phyloP scores from a whole-genome alignment of 2,888 invertebrate species.

The Celastrina argiolus region DNA sequence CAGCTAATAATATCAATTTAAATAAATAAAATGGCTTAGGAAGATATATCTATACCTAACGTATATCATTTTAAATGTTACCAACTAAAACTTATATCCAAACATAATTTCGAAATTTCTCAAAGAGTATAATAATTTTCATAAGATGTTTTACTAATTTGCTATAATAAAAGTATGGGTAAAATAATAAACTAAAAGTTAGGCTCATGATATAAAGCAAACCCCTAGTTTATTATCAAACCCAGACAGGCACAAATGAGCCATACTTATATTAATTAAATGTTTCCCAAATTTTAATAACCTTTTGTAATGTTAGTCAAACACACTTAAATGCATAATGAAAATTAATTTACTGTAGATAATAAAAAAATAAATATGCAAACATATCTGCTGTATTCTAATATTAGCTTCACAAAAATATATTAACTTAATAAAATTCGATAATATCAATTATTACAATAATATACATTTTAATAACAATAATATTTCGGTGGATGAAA shows the following conservation, averaged over 20 bases:
- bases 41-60: neutral
- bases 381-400: neutral
- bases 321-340: neutral
- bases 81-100: neutral
- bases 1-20: neutral
- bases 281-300: neutral
- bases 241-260: too few species aligned
- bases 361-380: neutral
- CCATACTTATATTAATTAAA: neutral
- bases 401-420: neutral
- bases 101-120: neutral
- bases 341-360: neutral
- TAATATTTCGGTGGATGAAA: constrained; percentile 22
- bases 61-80: neutral
- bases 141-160: too few species aligned
- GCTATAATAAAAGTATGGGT: too few species aligned
- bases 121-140: neutral
- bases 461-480: constrained; percentile 20
- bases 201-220: too few species aligned
- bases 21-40: constrained; percentile 11
- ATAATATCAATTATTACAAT: constrained; percentile 3
- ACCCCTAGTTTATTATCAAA: too few species aligned
- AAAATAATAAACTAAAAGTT: too few species aligned
- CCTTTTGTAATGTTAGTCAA: neutral
- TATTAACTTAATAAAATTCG: constrained; percentile 17